Evolutionary conservation across 2,888 invertebrate species (phyloP).

Genomic region (Drosophila peninsularis): DNA sequence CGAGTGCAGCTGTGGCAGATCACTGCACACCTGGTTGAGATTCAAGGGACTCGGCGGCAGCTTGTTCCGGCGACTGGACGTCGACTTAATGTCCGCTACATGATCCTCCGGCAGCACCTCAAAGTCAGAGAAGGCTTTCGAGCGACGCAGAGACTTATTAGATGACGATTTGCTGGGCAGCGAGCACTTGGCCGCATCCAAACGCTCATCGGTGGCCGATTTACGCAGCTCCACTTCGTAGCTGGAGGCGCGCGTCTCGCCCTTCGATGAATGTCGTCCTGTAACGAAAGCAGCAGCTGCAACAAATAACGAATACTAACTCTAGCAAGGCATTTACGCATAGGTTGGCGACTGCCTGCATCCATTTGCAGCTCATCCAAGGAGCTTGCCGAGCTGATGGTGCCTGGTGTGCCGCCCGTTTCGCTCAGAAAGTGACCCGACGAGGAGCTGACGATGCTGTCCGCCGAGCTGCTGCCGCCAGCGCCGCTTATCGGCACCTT

Average conservation of each 20-base stretch:
- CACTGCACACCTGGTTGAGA: slow-evolving; percentile 82
- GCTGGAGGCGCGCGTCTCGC: slow-evolving; percentile 75
- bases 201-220: slow-evolving; percentile 59
- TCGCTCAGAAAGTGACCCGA: slow-evolving; percentile 85
- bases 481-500: slow-evolving; percentile 85
- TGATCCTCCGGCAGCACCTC: slow-evolving; percentile 84
- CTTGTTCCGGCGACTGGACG: slow-evolving; percentile 72
- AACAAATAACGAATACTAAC: neutral
- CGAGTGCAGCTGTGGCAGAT: slow-evolving; percentile 83
- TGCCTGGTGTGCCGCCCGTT: slow-evolving; percentile 87
- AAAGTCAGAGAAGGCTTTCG: slow-evolving; percentile 81
- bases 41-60: slow-evolving; percentile 83
- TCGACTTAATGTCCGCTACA: slow-evolving; percentile 79
- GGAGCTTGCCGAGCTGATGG: slow-evolving; percentile 90
- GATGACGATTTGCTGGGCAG: slow-evolving; percentile 74
- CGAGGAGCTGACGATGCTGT: slow-evolving; percentile 85
- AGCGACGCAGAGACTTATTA: slow-evolving; percentile 76
- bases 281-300: slow-evolving; percentile 2
- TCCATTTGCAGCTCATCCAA: slow-evolving; percentile 87
- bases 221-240: slow-evolving; percentile 74
- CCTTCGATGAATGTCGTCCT: slow-evolving; percentile 84
- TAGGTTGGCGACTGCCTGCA: slow-evolving; percentile 52
- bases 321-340: slow-evolving; percentile 52
- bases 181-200: slow-evolving; percentile 57
- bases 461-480: slow-evolving; percentile 86